Percentiles rank a stretch among this genome's conserved stretches.
These are phyloP conservation scores for Oscheius sp. DNA, from an alignment of 2,888 invertebrate species.

Conservation along the genomic window DNA sequence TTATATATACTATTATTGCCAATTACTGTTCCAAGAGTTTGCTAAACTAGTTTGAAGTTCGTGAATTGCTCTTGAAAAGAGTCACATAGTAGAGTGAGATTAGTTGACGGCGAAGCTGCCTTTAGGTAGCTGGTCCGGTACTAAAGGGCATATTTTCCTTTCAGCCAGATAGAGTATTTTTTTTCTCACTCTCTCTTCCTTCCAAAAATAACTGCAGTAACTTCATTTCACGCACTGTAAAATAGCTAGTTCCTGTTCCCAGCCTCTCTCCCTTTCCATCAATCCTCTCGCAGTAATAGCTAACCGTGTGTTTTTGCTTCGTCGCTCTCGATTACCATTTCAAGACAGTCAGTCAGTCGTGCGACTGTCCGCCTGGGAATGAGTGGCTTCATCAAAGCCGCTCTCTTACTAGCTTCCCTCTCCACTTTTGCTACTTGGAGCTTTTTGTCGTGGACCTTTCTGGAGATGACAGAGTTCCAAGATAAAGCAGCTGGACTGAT, in stretches of 20 bases:
- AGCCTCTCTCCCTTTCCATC: background rate
- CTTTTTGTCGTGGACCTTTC: background rate
- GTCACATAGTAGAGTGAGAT: too few relatives aligned
- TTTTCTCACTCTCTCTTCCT: too few relatives aligned
- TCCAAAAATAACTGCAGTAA: background rate
- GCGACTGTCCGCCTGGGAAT: background rate
- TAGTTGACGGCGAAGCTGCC: too few relatives aligned
- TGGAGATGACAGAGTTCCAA: constrained; percentile 28
- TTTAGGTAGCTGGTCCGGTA: too few relatives aligned
- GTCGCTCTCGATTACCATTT: constrained; percentile 27
- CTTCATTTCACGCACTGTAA: background rate
- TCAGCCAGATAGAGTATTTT: too few relatives aligned
- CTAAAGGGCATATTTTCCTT: too few relatives aligned
- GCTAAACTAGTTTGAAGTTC: too few relatives aligned
- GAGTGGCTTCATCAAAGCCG: constrained; percentile 22
- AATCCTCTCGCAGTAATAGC: constrained; percentile 18
- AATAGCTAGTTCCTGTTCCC: constrained; percentile 37
- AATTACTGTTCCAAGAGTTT: too few relatives aligned
- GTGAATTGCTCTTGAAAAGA: too few relatives aligned
- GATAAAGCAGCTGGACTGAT: background rate
- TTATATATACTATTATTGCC: too few relatives aligned
- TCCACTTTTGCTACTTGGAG: constrained; percentile 10
- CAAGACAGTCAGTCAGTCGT: constrained; percentile 4
- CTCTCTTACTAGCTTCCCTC: constrained; percentile 5
- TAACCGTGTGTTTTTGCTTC: constrained; percentile 2